Evolutionary conservation across 2,797 vertebrate genomes (phyloP).

Genomic region (Acipenser transmontanus): DNA sequence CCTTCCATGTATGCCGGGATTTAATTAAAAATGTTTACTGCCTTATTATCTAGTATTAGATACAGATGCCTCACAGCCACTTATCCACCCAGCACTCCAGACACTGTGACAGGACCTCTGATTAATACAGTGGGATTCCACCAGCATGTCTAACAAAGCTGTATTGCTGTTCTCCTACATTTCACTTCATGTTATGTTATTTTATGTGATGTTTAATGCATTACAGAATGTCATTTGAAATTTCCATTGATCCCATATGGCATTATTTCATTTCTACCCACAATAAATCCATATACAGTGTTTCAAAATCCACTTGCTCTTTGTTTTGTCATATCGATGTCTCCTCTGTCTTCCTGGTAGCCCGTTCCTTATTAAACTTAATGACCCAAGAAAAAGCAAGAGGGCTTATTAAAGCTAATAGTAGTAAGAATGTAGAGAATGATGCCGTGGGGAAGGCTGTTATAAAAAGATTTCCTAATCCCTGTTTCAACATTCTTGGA

Average conservation of each 20-base stretch:
- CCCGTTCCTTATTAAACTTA: conserved; percentile 52
- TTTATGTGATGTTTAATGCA: not conserved
- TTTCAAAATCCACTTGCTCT: not conserved
- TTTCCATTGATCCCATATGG: not conserved
- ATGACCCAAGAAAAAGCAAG: conserved; percentile 42
- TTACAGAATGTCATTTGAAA: not conserved
- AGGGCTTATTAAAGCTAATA: conserved; percentile 44
- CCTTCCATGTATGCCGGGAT: too few species aligned
- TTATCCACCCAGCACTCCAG: conserved; percentile 2
- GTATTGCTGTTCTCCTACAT: not conserved
- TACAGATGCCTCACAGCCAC: not conserved
- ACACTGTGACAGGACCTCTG: conserved; percentile 14
- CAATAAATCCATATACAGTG: not conserved
- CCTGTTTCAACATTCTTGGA: too few species aligned
- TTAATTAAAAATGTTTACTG: not conserved
- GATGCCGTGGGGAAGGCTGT: conserved; percentile 35
- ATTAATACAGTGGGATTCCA: conserved; percentile 11
- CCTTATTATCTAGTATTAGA: not conserved
- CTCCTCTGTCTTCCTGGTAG: conserved; percentile 17
- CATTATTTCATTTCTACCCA: not conserved
- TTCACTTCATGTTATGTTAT: not conserved
- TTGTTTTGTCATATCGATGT: too few species aligned
- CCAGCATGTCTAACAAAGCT: not conserved
- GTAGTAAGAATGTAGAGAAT: conserved; percentile 51
- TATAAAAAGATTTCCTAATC: too few species aligned